These are phyloP conservation scores for Clytia hemisphaerica DNA, from an alignment of 30 jellyfish, hydroid and myxozoan species.

Conservation along the genomic window DNA sequence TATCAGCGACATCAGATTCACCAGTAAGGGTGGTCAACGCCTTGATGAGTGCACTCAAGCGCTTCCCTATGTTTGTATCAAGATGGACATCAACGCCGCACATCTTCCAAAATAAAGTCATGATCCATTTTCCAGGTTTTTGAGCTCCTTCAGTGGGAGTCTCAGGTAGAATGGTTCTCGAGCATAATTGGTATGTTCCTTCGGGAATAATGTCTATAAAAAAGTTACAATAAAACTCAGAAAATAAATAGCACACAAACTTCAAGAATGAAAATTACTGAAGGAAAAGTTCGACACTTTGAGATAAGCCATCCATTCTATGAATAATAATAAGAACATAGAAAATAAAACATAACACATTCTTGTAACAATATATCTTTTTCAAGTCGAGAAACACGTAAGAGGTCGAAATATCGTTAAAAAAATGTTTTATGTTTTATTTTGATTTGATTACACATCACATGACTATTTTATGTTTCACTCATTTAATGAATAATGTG, in stretches of 20 bases:
- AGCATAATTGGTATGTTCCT: constrained; percentile 84
- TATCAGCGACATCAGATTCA: constrained; percentile 83
- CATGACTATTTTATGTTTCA: no score
- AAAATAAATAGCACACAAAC: not conserved
- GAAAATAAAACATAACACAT: no score
- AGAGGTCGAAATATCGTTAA: no score
- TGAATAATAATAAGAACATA: no score
- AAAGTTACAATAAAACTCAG: not conserved
- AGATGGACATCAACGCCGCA: constrained; percentile 81
- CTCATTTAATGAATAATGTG: no score
- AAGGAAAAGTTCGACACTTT: no score
- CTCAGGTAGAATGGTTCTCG: constrained; percentile 42
- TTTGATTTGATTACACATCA: no score
- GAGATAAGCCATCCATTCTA: no score
- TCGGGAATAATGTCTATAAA: constrained; percentile 75
- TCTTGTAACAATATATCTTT: no score
- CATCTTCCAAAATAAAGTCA: constrained; percentile 87
- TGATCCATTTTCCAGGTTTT: constrained; percentile 70
- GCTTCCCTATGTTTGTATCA: constrained; percentile 76
- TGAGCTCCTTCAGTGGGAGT: not conserved
- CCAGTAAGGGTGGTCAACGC: constrained; percentile 90
- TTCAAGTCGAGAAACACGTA: no score
- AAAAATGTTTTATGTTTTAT: no score
- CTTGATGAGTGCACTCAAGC: constrained; percentile 51
- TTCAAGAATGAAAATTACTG: not conserved